Base-by-base conservation (phyloP, 2,113 vertebrate species). In the Seriola aureovittata region DNA sequence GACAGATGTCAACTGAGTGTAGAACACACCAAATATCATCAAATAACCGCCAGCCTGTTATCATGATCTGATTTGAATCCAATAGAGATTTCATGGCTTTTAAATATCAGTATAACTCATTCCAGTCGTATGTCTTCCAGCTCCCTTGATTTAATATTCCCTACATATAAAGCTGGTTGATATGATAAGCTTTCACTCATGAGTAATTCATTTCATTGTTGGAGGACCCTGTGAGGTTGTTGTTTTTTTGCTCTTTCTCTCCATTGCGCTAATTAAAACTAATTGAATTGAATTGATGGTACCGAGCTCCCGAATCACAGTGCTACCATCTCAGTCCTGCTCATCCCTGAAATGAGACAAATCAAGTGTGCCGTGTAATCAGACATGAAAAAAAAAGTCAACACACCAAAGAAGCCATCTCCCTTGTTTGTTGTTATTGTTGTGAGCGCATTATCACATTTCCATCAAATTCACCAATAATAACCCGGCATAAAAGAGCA, bases 281-380 rank as follows among this genome's bases (percentile, higher is more conserved):
- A 93, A 94, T 92, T 92, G 91, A 94, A 93, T 90, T 88, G 89
- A 91, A 93, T 90, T 90, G 90, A 89, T 88, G 84, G 71, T 89
- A 83, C 79, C 42, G 34, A 85, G 78, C 58, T 72, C 78, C 76
- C 14, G 60, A 87, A 88, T 92, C 70, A 55, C 87, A 64, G 79
- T 10, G 80, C 71, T n/a, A 73, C 89, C 80, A 86, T 90, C 86
- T 85, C 76, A 32, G 85, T 80, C 81, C 81, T 81, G 88, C 84
- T 94, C 90, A 93, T 91, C 92, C 92, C 81, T 91, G 92, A 94
- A 94, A 94, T 93, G 85, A 94, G 90, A 88, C 88, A 86, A 93
- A 92, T 91, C 89, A 93, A 93, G 87, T 91, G 90, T 91, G 86
- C 91, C 54, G 23, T 85, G 89, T 91, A 92, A 93, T 93, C 89